Evolutionary conservation across 2,888 invertebrate species (phyloP).

Genomic region (Acanthopleura granulata): DNA sequence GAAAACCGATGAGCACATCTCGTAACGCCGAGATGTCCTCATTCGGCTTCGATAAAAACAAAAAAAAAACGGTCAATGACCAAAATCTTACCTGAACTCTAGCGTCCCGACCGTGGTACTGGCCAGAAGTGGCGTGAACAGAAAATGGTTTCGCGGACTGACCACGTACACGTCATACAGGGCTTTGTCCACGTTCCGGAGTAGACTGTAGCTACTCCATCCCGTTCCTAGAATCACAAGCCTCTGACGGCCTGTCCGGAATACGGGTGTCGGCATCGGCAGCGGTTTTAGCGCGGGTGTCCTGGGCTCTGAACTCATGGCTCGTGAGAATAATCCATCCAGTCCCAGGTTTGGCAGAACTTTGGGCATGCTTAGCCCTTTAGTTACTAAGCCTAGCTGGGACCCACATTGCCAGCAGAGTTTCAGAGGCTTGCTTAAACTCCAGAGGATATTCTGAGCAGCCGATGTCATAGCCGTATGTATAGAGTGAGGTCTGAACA

Average conservation of each 20-base stretch:
- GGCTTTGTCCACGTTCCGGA: constrained; percentile 64
- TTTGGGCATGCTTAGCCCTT: background rate
- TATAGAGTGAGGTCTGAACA: too few relatives aligned
- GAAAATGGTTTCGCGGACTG: constrained; percentile 70
- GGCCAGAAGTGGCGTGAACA: constrained; percentile 69
- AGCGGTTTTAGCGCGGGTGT: background rate
- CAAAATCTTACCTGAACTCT: constrained; percentile 60
- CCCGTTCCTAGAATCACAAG: constrained; percentile 69
- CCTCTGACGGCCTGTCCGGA: constrained; percentile 35
- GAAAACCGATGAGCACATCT: too few relatives aligned
- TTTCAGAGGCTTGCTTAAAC: background rate
- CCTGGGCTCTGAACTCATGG: background rate
- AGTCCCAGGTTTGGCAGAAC: background rate
- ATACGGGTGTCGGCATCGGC: too few relatives aligned
- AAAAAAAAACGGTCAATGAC: background rate
- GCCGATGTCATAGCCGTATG: background rate
- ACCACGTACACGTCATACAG: constrained; percentile 68
- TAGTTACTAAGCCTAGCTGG: background rate
- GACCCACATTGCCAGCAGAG: background rate
- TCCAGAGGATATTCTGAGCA: background rate
- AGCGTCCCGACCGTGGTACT: constrained; percentile 71
- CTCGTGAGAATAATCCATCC: background rate
- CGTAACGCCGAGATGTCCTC: too few relatives aligned
- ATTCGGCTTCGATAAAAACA: too few relatives aligned
- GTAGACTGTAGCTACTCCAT: constrained; percentile 69